phyloP scores from a whole-genome alignment of 2,797 vertebrate genomes.

The Centroberyx gerrardi region DNA sequence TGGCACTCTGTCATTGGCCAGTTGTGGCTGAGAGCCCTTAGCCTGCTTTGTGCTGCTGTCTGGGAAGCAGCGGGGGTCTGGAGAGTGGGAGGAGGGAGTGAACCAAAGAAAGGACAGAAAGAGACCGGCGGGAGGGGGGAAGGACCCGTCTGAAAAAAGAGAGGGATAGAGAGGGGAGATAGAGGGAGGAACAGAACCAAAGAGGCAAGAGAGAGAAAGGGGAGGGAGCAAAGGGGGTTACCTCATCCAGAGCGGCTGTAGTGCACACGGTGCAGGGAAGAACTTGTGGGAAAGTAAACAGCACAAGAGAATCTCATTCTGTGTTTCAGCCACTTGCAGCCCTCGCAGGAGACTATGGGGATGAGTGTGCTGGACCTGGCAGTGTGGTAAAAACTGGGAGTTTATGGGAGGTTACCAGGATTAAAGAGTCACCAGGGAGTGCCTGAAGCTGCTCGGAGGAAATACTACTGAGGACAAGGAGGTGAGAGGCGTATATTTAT shows the following conservation, averaged over 20 bases:
- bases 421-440: slow-evolving; percentile 78
- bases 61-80: slow-evolving; percentile 76
- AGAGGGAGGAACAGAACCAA: slow-evolving; percentile 52
- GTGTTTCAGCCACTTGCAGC: slow-evolving; percentile 63
- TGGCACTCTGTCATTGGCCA: slow-evolving; percentile 67
- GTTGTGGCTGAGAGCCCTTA: slow-evolving; percentile 39
- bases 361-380: slow-evolving; percentile 68
- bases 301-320: slow-evolving; percentile 67
- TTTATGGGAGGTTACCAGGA: slow-evolving; percentile 74
- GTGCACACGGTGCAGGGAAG: slow-evolving; percentile 71
- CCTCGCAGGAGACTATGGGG: slow-evolving; percentile 58
- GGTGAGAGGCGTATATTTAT: slow-evolving; percentile 76
- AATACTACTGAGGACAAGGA: slow-evolving; percentile 73
- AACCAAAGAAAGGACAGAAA: slow-evolving; percentile 73
- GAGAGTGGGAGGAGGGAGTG: slow-evolving; percentile 66
- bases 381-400: slow-evolving; percentile 65
- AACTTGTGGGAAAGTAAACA: slow-evolving; percentile 88
- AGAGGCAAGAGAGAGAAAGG: slow-evolving; percentile 39
- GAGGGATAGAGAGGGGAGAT: slow-evolving; percentile 46
- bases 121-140: slow-evolving; percentile 52
- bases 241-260: slow-evolving; percentile 69
- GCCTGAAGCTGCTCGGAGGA: slow-evolving; percentile 75
- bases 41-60: slow-evolving; percentile 72
- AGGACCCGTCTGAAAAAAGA: slow-evolving; percentile 57
- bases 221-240: slow-evolving; percentile 71